phyloP scores from a whole-genome alignment of 2,888 invertebrate species.

The Prosapia bicincta region DNA sequence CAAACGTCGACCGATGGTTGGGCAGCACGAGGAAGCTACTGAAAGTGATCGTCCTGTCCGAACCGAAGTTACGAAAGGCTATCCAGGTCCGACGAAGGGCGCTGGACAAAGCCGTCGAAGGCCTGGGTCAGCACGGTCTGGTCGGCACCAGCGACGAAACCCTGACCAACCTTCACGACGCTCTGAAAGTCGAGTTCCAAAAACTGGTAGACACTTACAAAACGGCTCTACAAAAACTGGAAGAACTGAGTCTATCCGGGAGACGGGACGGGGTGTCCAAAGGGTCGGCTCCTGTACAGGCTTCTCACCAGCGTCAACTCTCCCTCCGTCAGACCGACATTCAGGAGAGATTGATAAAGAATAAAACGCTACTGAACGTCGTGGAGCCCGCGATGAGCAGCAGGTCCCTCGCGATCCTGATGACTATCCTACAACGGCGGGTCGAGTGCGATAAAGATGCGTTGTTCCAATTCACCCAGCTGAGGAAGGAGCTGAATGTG shows the following conservation, averaged over 20 bases:
- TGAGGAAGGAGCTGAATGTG: constrained; percentile 53
- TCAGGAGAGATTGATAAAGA: constrained; percentile 85
- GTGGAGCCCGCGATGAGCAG: constrained; percentile 72
- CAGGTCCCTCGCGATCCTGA: constrained; percentile 72
- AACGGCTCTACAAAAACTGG: constrained; percentile 79
- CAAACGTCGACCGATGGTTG: constrained; percentile 43
- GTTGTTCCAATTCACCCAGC: constrained; percentile 60
- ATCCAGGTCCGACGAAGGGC: constrained; percentile 66
- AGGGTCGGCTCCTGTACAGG: constrained; percentile 72
- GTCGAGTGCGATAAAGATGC: constrained; percentile 92
- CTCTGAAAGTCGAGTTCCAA: constrained; percentile 76
- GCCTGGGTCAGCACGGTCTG: constrained; percentile 82
- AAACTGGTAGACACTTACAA: constrained; percentile 83
- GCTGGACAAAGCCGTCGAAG: constrained; percentile 82
- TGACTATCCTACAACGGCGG: constrained; percentile 66
- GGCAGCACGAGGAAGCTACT: constrained; percentile 48
- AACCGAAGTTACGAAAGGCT: constrained; percentile 55
- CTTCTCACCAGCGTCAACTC: constrained; percentile 85
- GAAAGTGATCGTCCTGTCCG: constrained; percentile 50
- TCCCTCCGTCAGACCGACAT: constrained; percentile 82
- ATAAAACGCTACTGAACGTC: constrained; percentile 76
- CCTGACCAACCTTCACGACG: constrained; percentile 69
- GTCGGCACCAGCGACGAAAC: constrained; percentile 54
- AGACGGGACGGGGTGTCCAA: constrained; percentile 46
- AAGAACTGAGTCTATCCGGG: constrained; percentile 61